phyloP scores from a whole-genome alignment of 1,140 invertebrate species.

The Musca vetustissima region DNA sequence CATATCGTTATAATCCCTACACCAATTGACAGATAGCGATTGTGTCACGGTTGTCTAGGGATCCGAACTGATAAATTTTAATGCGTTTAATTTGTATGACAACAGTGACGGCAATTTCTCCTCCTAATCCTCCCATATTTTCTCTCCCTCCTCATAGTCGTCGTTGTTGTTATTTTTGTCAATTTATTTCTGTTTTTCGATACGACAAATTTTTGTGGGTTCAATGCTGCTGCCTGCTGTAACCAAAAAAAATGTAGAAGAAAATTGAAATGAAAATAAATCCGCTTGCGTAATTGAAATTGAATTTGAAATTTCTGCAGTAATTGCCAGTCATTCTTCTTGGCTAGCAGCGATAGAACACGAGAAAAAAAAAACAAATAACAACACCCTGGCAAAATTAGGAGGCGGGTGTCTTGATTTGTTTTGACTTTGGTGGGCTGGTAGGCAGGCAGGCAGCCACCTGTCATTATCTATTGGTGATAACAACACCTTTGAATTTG shows the following conservation, averaged over 20 bases:
- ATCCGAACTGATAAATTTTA: neutral
- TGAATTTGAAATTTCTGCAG: neutral
- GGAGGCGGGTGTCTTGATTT: too few species aligned
- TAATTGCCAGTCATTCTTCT: slow-evolving; percentile 4
- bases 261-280: slow-evolving; percentile 7
- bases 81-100: neutral
- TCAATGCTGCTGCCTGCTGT: too few species aligned
- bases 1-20: neutral
- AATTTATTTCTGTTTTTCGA: too few species aligned
- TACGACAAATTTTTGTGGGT: too few species aligned
- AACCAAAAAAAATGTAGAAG: neutral
- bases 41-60: neutral
- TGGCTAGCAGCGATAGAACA: too few species aligned
- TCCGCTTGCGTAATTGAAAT: slow-evolving; percentile 17
- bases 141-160: too few species aligned
- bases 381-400: too few species aligned
- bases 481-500: neutral
- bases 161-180: too few species aligned
- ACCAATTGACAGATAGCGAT: neutral
- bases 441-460: neutral
- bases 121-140: too few species aligned
- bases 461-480: neutral
- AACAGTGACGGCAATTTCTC: neutral
- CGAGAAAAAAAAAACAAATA: too few species aligned
- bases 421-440: too few species aligned